A percentile compares a stretch with the other conserved stretches of the same genome.
phyloP scores from a whole-genome alignment of 2,797 vertebrate species.

The Rhabdomys pumilio region DNA sequence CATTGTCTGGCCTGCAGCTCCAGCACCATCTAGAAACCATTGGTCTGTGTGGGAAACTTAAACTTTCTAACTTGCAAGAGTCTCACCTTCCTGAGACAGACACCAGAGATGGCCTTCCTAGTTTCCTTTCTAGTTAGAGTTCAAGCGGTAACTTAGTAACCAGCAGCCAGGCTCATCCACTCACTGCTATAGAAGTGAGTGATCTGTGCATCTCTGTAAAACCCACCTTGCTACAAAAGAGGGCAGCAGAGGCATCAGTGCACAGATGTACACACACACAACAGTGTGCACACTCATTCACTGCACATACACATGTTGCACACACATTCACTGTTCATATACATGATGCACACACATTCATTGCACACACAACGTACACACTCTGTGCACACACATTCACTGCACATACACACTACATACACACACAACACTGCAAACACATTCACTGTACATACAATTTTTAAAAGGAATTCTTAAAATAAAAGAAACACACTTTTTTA shows the following conservation, averaged over 20 bases:
- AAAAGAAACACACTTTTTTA: background rate
- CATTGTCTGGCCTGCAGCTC: background rate
- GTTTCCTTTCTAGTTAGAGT: background rate
- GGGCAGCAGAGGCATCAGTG: background rate
- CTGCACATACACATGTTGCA: background rate
- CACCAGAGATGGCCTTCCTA: background rate
- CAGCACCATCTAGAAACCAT: background rate
- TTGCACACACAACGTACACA: no score
- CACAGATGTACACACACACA: background rate
- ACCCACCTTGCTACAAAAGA: background rate
- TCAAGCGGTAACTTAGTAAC: background rate
- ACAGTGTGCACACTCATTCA: background rate
- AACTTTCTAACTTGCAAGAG: background rate
- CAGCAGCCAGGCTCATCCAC: background rate
- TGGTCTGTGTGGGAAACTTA: background rate
- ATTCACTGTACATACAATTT: background rate
- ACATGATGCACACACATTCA: no score
- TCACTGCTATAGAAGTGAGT: background rate
- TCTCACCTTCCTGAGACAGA: background rate
- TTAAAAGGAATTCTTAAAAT: conserved; percentile 25
- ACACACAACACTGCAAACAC: background rate
- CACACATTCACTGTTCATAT: background rate
- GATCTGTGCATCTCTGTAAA: background rate
- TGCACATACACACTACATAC: background rate
- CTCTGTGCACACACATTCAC: background rate